phyloP scores from a whole-genome alignment of 2,797 vertebrate species.

The Loriculus beryllinus region DNA sequence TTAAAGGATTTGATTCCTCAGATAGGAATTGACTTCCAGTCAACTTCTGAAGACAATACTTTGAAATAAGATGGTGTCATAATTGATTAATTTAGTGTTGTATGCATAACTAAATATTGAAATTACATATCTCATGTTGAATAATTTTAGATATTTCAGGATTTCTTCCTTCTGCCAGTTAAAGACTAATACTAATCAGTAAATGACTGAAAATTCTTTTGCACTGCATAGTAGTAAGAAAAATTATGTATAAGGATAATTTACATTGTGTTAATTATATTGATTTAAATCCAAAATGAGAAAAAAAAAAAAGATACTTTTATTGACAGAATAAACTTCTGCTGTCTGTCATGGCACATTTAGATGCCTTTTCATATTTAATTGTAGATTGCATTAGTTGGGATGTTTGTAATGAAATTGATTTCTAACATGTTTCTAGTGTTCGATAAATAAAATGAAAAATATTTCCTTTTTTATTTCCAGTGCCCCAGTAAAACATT shows the following conservation, averaged over 20 bases:
- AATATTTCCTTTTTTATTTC: neutral
- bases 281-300: neutral
- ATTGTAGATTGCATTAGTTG: neutral
- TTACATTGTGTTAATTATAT: neutral
- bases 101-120: neutral
- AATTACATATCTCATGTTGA: neutral
- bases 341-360: neutral
- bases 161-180: neutral
- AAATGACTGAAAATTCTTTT: neutral
- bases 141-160: neutral
- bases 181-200: neutral
- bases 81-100: neutral
- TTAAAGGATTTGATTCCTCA: neutral
- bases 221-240: neutral
- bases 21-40: neutral
- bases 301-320: neutral
- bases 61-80: neutral
- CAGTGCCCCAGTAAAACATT: slow-evolving; percentile 99
- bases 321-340: neutral
- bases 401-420: neutral
- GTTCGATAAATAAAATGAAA: neutral
- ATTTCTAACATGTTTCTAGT: neutral
- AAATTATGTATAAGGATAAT: neutral
- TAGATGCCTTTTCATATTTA: neutral
- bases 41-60: neutral